A percentile compares a stretch with the other conserved stretches of the same genome.
phyloP scores from a whole-genome alignment of 1,140 invertebrate species.

The Phthorimaea operculella region DNA sequence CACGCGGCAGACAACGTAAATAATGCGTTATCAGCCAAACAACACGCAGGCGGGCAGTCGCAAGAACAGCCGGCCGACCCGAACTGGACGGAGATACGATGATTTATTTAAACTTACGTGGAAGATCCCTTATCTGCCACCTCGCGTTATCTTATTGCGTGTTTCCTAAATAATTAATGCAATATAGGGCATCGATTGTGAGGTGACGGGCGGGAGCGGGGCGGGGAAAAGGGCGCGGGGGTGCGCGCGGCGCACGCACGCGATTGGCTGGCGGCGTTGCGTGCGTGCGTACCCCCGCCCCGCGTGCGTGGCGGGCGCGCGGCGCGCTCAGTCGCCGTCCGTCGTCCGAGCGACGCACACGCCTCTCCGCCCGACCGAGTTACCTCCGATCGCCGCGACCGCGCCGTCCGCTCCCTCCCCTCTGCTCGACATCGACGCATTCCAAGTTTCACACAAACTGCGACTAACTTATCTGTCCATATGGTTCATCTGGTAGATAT shows the following conservation, averaged over 20 bases:
- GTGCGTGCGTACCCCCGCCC: slow-evolving; percentile 59
- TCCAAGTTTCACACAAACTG: slow-evolving; percentile 45
- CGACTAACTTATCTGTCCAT: slow-evolving; percentile 63
- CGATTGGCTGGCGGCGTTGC: slow-evolving; percentile 63
- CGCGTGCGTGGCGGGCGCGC: slow-evolving; percentile 56
- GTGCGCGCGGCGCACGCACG: slow-evolving; percentile 64
- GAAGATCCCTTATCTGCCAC: slow-evolving; percentile 62
- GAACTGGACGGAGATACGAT: slow-evolving; percentile 29
- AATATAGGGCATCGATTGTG: slow-evolving; percentile 70
- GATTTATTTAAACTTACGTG: slow-evolving; percentile 58
- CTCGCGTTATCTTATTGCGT: slow-evolving; percentile 68
- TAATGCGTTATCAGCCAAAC: slow-evolving; percentile 33
- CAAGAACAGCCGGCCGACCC: background rate
- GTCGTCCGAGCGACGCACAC: slow-evolving; percentile 32
- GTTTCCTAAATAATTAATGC: slow-evolving; percentile 69
- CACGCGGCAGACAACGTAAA: slow-evolving; percentile 32
- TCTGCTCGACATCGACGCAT: slow-evolving; percentile 28
- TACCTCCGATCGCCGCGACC: slow-evolving; percentile 34
- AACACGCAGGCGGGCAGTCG: slow-evolving; percentile 8
- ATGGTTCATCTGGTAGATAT: slow-evolving; percentile 70
- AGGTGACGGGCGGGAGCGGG: slow-evolving; percentile 56
- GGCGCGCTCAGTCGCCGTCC: slow-evolving; percentile 51
- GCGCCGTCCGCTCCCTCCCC: slow-evolving; percentile 18
- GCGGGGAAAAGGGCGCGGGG: slow-evolving; percentile 46
- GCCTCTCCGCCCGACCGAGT: slow-evolving; percentile 29